A percentile compares a stretch with the other conserved stretches of the same genome.
Conservation (phyloP, 2,888 invertebrate genomes). For the Isoperla grammatica region DNA sequence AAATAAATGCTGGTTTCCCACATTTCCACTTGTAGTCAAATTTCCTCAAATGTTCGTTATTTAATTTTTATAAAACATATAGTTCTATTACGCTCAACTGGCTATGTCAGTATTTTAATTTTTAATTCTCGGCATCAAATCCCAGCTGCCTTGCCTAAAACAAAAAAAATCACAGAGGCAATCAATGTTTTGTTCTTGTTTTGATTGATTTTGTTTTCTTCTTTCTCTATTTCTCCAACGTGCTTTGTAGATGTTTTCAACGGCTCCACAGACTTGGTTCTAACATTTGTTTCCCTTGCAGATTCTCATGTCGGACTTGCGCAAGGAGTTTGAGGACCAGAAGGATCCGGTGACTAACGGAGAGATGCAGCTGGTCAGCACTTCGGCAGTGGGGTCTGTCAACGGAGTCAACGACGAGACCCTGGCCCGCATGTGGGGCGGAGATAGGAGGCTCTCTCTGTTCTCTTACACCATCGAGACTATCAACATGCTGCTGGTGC, state of each 20-base stretch:
- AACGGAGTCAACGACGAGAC: constrained; percentile 22
- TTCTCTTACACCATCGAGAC: constrained; percentile 95
- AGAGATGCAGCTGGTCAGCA: not conserved
- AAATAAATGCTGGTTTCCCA: too few species aligned
- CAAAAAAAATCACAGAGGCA: too few species aligned
- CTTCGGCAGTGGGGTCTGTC: constrained; percentile 17
- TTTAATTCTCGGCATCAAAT: too few species aligned
- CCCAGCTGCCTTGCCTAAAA: too few species aligned
- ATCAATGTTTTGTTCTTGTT: not conserved
- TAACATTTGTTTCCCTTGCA: not conserved
- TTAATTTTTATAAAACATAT: too few species aligned
- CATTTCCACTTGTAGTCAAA: too few species aligned
- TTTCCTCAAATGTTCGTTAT: too few species aligned
- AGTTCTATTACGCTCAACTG: too few species aligned
- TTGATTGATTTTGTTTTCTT: not conserved
- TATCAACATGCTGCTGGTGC: constrained; percentile 85
- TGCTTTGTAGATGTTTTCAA: too few species aligned
- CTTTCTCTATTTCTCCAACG: not conserved
- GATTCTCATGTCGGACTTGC: constrained; percentile 18
- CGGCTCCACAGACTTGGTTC: constrained; percentile 23
- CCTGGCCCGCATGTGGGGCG: constrained; percentile 44
- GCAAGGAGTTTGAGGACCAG: constrained; percentile 6
- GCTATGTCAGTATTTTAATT: too few species aligned
- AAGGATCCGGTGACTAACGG: not conserved
- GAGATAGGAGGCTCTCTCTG: constrained; percentile 80